These are phyloP conservation scores for Siderastrea radians DNA, from an alignment of 92 coral and sea anemone species.

Conservation along the genomic window DNA sequence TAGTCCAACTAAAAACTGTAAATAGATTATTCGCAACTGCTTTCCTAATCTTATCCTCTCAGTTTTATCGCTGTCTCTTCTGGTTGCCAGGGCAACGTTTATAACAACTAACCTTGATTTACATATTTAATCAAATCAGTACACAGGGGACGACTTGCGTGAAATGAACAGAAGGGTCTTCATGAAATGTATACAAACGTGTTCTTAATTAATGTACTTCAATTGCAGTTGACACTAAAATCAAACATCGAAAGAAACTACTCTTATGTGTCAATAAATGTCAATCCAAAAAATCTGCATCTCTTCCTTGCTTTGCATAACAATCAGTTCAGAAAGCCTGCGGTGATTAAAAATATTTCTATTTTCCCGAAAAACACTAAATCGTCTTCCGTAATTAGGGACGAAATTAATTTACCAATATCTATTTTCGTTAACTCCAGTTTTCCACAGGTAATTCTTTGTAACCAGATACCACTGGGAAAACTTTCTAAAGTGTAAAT, in stretches of 20 bases:
- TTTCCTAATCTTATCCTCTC: background rate
- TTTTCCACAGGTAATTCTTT: background rate
- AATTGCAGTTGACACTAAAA: background rate
- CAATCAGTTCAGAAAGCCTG: background rate
- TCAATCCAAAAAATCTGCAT: background rate
- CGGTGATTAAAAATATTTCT: background rate
- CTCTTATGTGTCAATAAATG: background rate
- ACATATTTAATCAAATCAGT: conserved; percentile 25
- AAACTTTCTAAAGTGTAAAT: background rate
- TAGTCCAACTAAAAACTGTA: too few relatives aligned
- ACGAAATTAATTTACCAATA: background rate
- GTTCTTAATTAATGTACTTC: background rate
- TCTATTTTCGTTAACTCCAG: background rate
- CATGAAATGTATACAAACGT: background rate
- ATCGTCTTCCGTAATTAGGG: background rate
- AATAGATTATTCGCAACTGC: too few relatives aligned
- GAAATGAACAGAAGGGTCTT: background rate
- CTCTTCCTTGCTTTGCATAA: background rate
- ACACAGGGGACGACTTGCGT: background rate
- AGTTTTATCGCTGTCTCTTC: background rate
- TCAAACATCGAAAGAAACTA: background rate
- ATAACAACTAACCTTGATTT: background rate
- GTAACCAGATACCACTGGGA: background rate
- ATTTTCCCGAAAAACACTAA: background rate
- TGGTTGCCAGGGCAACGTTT: background rate